phyloP scores from a whole-genome alignment of 2,797 vertebrate genomes.

The Gadopsis bispinosus region DNA sequence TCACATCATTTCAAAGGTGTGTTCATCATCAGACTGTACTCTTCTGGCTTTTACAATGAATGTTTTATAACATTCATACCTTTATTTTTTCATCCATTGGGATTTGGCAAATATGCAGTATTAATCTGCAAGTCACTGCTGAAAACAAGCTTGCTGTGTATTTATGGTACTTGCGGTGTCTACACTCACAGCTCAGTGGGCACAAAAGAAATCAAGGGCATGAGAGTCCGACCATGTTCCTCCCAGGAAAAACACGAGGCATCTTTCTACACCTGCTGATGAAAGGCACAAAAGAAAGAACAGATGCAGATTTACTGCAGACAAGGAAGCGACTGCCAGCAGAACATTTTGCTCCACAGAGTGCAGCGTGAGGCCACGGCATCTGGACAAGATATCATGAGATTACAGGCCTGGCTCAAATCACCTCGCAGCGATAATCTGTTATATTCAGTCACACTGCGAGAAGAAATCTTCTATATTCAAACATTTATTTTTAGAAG shows the following conservation, averaged over 20 bases:
- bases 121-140: neutral
- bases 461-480: neutral
- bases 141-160: neutral
- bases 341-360: conserved; percentile 23
- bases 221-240: neutral
- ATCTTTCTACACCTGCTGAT: neutral
- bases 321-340: conserved; percentile 6
- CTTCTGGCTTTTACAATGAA: conserved; percentile 14
- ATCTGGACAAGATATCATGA: conserved; percentile 47
- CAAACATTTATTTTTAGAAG: neutral
- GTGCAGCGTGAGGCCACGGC: conserved; percentile 1
- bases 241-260: neutral
- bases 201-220: neutral
- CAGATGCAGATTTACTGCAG: conserved; percentile 13
- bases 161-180: conserved; percentile 6
- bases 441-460: conserved; percentile 1
- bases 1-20: neutral
- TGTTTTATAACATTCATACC: neutral
- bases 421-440: conserved; percentile 27
- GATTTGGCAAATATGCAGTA: conserved; percentile 7
- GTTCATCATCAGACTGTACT: neutral
- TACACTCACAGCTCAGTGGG: neutral
- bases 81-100: neutral
- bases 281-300: neutral
- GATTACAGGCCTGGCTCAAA: conserved; percentile 7